A percentile compares a stretch with the other conserved stretches of the same genome.
Conservation (phyloP, 2,113 vertebrate species). For the Burhinus bistriatus region DNA sequence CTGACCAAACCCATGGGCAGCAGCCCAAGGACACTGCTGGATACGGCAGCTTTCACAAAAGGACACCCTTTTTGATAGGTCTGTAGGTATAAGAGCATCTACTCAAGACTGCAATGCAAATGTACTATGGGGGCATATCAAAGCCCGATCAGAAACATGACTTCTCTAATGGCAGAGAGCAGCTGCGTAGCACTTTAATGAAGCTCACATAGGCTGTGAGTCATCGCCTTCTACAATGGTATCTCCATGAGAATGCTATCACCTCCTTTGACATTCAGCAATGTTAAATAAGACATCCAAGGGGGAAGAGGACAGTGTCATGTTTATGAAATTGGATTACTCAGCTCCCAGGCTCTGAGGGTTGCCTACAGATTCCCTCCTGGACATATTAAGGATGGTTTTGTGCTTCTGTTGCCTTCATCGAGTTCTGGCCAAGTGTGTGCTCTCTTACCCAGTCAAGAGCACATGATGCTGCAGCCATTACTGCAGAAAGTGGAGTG, state of each 20-base stretch:
- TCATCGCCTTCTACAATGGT: not conserved
- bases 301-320: not conserved
- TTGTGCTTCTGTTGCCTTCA: not conserved
- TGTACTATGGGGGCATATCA: not conserved
- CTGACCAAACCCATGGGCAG: not conserved
- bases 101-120: not conserved
- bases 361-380: not conserved
- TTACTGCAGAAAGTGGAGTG: not conserved
- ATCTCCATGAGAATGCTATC: not conserved
- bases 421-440: not conserved
- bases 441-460: not conserved
- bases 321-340: not conserved
- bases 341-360: not conserved
- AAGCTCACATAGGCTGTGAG: not conserved
- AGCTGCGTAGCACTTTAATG: not conserved
- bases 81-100: not conserved
- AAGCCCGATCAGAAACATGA: not conserved
- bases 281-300: not conserved
- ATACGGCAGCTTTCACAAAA: not conserved
- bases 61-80: accelerated
- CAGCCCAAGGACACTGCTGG: not conserved
- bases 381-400: not conserved
- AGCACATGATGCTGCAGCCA: not conserved
- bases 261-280: not conserved
- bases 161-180: not conserved